Percentiles rank a stretch among this genome's conserved stretches.
Evolutionary conservation across 2,113 vertebrate genomes (phyloP).

Genomic region (Gymnobelideus leadbeateri): DNA sequence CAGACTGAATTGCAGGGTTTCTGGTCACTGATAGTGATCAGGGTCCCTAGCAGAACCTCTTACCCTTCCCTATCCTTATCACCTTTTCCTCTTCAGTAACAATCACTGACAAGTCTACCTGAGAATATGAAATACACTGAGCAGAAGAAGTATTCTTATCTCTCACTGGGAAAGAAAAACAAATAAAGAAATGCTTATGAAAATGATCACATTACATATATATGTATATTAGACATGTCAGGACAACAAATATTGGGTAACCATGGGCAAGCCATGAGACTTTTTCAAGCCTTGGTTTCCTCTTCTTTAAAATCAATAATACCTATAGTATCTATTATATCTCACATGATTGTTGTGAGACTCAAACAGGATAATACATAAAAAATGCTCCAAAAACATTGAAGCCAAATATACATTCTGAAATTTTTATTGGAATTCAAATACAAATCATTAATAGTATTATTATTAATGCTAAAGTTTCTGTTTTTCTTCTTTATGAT

Average conservation of each 20-base stretch:
- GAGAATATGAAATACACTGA: constrained; percentile 36
- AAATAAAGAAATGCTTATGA: neutral
- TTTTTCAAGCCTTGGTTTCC: neutral
- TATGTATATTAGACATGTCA: neutral
- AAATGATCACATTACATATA: neutral
- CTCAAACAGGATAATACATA: neutral
- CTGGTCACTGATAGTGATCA: too few relatives aligned
- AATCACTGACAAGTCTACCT: constrained; percentile 35
- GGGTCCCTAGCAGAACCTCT: too few relatives aligned
- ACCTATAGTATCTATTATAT: neutral
- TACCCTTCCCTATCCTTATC: too few relatives aligned
- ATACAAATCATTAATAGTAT: neutral
- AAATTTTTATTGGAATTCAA: neutral
- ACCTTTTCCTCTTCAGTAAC: too few relatives aligned
- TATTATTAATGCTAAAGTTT: neutral
- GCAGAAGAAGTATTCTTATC: neutral
- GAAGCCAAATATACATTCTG: neutral
- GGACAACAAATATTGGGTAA: neutral
- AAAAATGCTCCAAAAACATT: neutral
- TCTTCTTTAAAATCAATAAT: neutral
- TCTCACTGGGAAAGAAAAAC: neutral
- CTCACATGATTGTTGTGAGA: neutral
- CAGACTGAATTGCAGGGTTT: too few relatives aligned
- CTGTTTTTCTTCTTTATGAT: neutral
- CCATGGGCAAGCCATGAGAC: neutral